These are phyloP conservation scores for Antechinus flavipes DNA, from an alignment of 2,113 vertebrate genomes.

Conservation along the genomic window DNA sequence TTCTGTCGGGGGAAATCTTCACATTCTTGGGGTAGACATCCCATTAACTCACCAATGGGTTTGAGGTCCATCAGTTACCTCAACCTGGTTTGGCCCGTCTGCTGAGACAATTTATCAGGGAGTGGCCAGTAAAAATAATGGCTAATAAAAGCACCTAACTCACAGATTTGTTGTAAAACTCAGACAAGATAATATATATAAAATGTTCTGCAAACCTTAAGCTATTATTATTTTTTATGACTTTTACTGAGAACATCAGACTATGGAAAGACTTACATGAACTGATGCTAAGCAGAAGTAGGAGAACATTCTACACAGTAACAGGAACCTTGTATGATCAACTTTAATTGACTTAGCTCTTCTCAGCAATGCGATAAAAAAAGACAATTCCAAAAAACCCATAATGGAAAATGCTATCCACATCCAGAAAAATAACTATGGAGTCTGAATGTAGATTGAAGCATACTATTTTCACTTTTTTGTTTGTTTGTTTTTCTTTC, in stretches of 20 bases:
- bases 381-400: too few species aligned
- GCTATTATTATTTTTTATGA: not conserved
- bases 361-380: too few species aligned
- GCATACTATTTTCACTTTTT: too few species aligned
- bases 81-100: not conserved
- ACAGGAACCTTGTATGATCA: too few species aligned
- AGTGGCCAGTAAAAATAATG: not conserved
- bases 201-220: not conserved
- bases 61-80: not conserved
- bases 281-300: too few species aligned
- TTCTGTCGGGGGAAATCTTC: not conserved
- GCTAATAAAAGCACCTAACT: not conserved
- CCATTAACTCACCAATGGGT: not conserved
- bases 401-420: too few species aligned
- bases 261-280: too few species aligned
- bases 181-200: slow-evolving; percentile 1
- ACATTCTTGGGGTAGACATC: not conserved
- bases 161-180: slow-evolving; percentile 11
- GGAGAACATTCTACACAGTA: too few species aligned
- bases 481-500: too few species aligned
- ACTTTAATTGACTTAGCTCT: too few species aligned
- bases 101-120: not conserved
- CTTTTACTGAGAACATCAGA: slow-evolving; percentile 25
- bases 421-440: too few species aligned
- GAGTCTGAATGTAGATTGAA: too few species aligned